phyloP scores from a whole-genome alignment of 2,797 vertebrate genomes.

The Lacerta agilis region DNA sequence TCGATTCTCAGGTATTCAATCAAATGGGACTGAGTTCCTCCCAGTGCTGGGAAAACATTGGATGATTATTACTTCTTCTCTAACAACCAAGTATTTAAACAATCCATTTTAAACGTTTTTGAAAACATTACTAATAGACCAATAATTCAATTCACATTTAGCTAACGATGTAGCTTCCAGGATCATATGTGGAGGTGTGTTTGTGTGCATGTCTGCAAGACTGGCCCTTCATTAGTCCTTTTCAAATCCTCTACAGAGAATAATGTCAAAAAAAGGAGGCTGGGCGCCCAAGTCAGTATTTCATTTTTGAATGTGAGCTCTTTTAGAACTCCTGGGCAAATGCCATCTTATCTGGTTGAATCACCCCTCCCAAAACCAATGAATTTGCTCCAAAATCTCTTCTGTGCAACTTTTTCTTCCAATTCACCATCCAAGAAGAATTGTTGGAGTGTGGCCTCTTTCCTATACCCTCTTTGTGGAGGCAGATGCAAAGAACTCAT shows the following conservation, averaged over 20 bases:
- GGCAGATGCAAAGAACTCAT: slow-evolving; percentile 17
- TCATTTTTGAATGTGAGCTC: background rate
- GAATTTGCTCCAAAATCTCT: slow-evolving; percentile 6
- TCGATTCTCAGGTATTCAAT: background rate
- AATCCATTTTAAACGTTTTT: background rate
- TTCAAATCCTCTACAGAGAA: background rate
- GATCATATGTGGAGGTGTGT: background rate
- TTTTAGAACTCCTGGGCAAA: background rate
- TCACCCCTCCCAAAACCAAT: background rate
- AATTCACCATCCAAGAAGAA: slow-evolving; percentile 15
- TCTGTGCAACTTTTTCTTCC: slow-evolving; percentile 8
- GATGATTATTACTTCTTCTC: too few relatives aligned
- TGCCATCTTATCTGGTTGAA: background rate
- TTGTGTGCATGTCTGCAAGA: background rate
- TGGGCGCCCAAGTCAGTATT: background rate
- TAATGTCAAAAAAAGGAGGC: background rate
- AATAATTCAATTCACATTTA: background rate
- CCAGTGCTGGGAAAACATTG: background rate
- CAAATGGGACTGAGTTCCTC: background rate
- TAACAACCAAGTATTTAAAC: too few relatives aligned
- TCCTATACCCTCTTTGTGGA: background rate
- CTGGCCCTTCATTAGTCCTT: background rate
- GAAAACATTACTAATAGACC: background rate
- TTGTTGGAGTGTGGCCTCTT: background rate
- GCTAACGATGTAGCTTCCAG: background rate